phyloP scores from a whole-genome alignment of 1,140 invertebrate genomes.

The Andrena cerasifolii region DNA sequence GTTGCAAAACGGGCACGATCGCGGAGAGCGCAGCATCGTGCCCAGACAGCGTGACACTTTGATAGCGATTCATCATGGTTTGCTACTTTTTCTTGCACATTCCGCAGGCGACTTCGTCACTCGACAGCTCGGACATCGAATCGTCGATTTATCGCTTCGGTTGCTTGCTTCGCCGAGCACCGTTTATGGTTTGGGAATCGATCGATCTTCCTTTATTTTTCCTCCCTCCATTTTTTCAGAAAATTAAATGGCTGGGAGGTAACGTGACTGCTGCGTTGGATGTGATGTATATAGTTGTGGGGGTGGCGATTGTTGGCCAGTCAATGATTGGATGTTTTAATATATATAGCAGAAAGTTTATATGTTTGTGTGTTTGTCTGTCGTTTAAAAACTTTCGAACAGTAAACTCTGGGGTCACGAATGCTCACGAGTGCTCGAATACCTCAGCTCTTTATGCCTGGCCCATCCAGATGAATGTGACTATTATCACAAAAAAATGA shows the following conservation, averaged over 20 bases:
- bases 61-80: conserved; percentile 55
- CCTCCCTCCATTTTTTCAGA: neutral
- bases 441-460: too few species aligned
- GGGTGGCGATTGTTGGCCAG: too few species aligned
- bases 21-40: conserved; percentile 13
- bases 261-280: too few species aligned
- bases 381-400: too few species aligned
- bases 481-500: too few species aligned
- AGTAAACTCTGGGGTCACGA: too few species aligned
- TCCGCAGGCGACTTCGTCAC: conserved; percentile 42
- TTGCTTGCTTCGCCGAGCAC: conserved; percentile 36
- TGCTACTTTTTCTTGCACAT: conserved; percentile 47
- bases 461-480: too few species aligned
- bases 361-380: too few species aligned
- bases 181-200: conserved; percentile 44
- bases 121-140: conserved; percentile 27
- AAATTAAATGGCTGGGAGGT: conserved; percentile 24
- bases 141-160: conserved; percentile 52
- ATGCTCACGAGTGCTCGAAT: too few species aligned
- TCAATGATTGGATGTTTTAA: too few species aligned
- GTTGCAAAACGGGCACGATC: neutral
- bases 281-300: too few species aligned
- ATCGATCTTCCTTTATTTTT: conserved; percentile 15
- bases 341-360: too few species aligned
- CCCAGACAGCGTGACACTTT: conserved; percentile 49